Percentiles rank a stretch among this genome's conserved stretches.
phyloP scores from a whole-genome alignment of 2,888 invertebrate genomes.

The Periphyllus acericola region DNA sequence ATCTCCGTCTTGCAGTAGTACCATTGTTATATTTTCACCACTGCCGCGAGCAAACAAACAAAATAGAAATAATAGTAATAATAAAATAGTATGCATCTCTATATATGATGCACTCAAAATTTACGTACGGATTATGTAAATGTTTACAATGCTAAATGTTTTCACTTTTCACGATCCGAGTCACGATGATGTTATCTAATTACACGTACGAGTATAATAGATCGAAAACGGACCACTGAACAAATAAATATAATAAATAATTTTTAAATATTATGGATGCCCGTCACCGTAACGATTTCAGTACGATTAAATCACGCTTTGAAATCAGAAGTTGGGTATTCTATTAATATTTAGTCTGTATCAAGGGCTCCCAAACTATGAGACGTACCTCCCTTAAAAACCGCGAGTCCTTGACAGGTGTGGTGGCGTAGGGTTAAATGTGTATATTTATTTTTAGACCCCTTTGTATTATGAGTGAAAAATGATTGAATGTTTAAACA shows the following conservation, averaged over 20 bases:
- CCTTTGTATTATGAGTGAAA: too few species aligned
- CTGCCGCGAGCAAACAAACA: neutral
- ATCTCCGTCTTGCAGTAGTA: neutral
- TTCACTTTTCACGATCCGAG: conserved; percentile 36
- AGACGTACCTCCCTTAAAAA: too few species aligned
- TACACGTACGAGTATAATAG: neutral
- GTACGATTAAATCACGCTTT: conserved; percentile 1
- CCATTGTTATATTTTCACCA: conserved; percentile 40
- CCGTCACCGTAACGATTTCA: neutral
- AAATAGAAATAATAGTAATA: neutral
- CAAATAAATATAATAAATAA: conserved; percentile 4
- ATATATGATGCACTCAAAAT: conserved; percentile 4
- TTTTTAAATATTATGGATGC: conserved; percentile 18
- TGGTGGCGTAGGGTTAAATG: too few species aligned
- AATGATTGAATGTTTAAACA: too few species aligned
- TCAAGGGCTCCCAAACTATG: too few species aligned
- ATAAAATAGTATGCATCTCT: neutral
- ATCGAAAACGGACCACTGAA: neutral
- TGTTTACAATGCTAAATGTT: conserved; percentile 36
- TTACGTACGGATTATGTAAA: conserved; percentile 37
- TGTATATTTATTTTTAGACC: too few species aligned
- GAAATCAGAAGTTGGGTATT: neutral
- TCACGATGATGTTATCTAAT: conserved; percentile 41
- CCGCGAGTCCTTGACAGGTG: too few species aligned
- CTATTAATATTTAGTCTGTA: too few species aligned